Conservation (phyloP, 1,140 invertebrate genomes). For the Phortica variegata region DNA sequence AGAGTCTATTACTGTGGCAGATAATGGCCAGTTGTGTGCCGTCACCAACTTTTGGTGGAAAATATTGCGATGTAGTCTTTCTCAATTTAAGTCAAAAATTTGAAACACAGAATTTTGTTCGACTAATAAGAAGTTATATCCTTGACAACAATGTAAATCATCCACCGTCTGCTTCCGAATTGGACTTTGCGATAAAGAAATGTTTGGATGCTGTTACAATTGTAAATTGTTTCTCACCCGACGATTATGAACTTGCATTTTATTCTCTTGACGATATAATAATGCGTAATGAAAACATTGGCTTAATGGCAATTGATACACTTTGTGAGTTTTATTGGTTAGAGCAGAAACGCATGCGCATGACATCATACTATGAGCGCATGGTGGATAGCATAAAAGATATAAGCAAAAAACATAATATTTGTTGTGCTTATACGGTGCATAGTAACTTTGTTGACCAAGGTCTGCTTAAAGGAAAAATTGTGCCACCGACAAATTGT, state of each 20-base stretch:
- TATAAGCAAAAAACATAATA: conserved; percentile 11
- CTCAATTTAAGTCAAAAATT: conserved; percentile 16
- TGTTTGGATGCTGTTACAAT: conserved; percentile 4
- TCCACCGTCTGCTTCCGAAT: neutral
- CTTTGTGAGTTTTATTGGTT: conserved; percentile 19
- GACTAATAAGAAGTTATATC: neutral
- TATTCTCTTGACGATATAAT: conserved; percentile 8
- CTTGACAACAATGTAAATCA: neutral
- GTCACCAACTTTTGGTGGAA: conserved; percentile 8
- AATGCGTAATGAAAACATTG: conserved; percentile 1
- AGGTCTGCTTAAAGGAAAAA: too few relatives aligned
- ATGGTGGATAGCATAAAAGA: conserved; percentile 2
- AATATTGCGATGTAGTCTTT: conserved; percentile 10
- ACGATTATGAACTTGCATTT: conserved; percentile 13
- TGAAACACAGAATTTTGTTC: neutral
- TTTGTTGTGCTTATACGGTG: conserved; percentile 16
- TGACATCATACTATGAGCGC: conserved; percentile 9
- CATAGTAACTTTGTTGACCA: conserved; percentile 5
- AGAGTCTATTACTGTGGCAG: conserved; percentile 5
- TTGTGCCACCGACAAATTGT: neutral
- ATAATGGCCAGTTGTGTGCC: conserved; percentile 7
- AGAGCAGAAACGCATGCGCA: conserved; percentile 7
- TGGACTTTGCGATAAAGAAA: neutral
- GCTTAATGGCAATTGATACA: conserved; percentile 14
- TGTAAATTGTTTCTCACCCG: conserved; percentile 9